phyloP scores from a whole-genome alignment of 2,888 invertebrate species.

The Xestia ashworthii region DNA sequence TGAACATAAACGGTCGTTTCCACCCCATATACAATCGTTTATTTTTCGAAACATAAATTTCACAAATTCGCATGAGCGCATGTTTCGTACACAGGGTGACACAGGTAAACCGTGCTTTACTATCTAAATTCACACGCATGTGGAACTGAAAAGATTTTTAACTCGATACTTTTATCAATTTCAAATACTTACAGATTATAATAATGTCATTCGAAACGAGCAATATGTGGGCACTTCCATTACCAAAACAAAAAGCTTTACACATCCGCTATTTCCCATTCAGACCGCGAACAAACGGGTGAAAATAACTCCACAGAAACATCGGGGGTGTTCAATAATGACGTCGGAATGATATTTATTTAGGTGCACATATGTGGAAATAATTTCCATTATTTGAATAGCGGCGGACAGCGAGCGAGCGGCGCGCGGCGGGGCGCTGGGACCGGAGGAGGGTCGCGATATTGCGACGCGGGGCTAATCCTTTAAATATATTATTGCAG shows the following conservation, averaged over 20 bases:
- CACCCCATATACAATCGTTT: slow-evolving; percentile 91
- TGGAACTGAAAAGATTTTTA: slow-evolving; percentile 31
- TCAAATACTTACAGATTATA: slow-evolving; percentile 41
- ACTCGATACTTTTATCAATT: slow-evolving; percentile 42
- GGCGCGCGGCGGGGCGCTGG: slow-evolving; percentile 66
- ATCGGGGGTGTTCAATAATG: slow-evolving; percentile 85
- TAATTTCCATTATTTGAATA: slow-evolving; percentile 90
- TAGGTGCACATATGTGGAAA: slow-evolving; percentile 90
- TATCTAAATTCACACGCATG: slow-evolving; percentile 56
- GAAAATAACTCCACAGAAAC: slow-evolving; percentile 85
- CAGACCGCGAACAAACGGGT: slow-evolving; percentile 82
- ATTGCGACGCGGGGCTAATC: slow-evolving; percentile 89
- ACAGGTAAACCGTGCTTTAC: slow-evolving; percentile 73
- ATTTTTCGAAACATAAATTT: slow-evolving; percentile 90
- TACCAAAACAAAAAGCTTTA: slow-evolving; percentile 65
- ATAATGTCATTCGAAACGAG: slow-evolving; percentile 49
- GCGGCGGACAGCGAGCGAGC: slow-evolving; percentile 76
- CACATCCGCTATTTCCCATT: slow-evolving; percentile 75
- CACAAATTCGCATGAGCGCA: slow-evolving; percentile 85
- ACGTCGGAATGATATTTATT: slow-evolving; percentile 88
- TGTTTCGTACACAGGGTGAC: slow-evolving; percentile 76
- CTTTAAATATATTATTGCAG: slow-evolving; percentile 91
- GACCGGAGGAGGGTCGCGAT: slow-evolving; percentile 85
- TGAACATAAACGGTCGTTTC: slow-evolving; percentile 91
- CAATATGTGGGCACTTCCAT: slow-evolving; percentile 47